These are phyloP conservation scores for Lochmaea capreae DNA, from an alignment of 2,888 invertebrate genomes.

Conservation along the genomic window DNA sequence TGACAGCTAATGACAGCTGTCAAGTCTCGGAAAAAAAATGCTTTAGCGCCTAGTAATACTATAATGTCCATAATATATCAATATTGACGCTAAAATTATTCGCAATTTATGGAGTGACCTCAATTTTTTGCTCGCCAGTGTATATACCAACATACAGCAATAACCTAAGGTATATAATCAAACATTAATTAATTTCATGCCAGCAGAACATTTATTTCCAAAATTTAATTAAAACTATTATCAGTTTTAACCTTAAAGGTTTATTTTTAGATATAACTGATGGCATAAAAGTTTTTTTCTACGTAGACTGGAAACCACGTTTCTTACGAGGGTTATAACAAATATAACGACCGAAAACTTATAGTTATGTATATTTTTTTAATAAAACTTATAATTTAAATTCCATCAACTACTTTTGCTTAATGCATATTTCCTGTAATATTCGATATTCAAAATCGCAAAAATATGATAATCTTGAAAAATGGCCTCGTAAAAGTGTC, in stretches of 20 bases:
- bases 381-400: constrained; percentile 13
- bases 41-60: too few species aligned
- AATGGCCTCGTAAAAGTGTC: constrained; percentile 56
- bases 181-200: not conserved
- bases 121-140: too few species aligned
- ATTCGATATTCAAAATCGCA: constrained; percentile 54
- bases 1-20: too few species aligned
- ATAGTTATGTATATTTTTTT: not conserved
- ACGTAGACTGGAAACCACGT: too few species aligned
- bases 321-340: too few species aligned
- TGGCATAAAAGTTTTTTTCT: too few species aligned
- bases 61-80: too few species aligned
- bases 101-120: too few species aligned
- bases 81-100: too few species aligned
- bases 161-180: not conserved
- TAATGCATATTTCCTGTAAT: constrained; percentile 39
- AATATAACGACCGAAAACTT: too few species aligned
- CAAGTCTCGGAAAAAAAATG: too few species aligned
- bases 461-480: constrained; percentile 57
- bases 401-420: constrained; percentile 21
- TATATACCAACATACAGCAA: not conserved
- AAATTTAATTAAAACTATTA: not conserved
- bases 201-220: not conserved
- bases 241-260: not conserved
- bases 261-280: too few species aligned